Evolutionary conservation across 2,888 invertebrate species (phyloP), one percentile per base, ranked within the genome.

Genomic region (Aricia artaxerxes): DNA sequence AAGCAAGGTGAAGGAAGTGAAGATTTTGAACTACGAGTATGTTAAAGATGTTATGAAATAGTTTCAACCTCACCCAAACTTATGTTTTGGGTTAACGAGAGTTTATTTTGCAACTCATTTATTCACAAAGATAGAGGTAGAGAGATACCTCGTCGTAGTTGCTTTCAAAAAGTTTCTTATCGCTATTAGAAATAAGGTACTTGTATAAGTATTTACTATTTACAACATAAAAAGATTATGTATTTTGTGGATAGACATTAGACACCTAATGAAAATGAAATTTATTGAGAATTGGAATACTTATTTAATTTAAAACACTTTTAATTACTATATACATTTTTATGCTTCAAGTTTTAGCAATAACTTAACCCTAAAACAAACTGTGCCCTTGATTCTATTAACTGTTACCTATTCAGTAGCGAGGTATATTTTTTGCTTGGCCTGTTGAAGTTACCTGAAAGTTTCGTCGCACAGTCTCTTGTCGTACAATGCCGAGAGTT

Each of bases 401-500:
- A 44, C 44, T 44, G 40, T 6, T 44, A 49, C 53, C 13, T 24
- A 61, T 24, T 24, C 61, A 61, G 61, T 61, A 13, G 60, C 6
- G 4, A 5, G 0, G 6, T 1, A 61, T 61, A 61, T 57, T 61
- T 61, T 61, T 61, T 61, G 61, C 16, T 69, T 69, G 35, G 1
- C 35, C n/a, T n/a, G n/a, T n/a, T n/a, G 16, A 69, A 38, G 69
- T 35, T 35, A 38, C 69, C 69, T 69, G 35, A 38, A 69, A 69
- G 35, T 69, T 69, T 9, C 35, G 69, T 38, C 35, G 69, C 0
- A 69, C 38, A 35, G 35, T 64, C 31, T 61, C 57, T 60, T n/a
- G 60, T 61, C 7, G 61, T 76, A 80, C 81, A 79, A 80, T 78
- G 76, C 61, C 13, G 78, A 79, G 79, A 81, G 73, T 81, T 81